Conservation (phyloP, 2,113 vertebrate species). For the Baryphthengus martii region DNA sequence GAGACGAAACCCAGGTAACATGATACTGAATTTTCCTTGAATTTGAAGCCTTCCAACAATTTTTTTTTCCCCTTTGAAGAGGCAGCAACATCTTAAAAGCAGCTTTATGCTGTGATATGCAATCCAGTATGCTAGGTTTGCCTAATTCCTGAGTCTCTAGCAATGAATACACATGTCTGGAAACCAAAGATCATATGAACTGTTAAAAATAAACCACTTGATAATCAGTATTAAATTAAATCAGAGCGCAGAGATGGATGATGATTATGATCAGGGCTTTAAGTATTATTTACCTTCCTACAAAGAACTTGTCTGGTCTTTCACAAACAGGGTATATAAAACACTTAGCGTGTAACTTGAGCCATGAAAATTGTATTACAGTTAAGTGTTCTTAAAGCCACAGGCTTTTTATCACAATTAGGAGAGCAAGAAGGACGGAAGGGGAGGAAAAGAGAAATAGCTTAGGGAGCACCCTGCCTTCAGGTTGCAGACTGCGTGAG, state of each 20-base stretch:
- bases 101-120: neutral
- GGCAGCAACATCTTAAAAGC: neutral
- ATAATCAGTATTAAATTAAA: slow-evolving; percentile 14
- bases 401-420: slow-evolving; percentile 43
- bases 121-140: neutral
- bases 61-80: neutral
- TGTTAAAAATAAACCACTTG: slow-evolving; percentile 19
- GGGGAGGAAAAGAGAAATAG: neutral
- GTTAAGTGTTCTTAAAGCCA: slow-evolving; percentile 55
- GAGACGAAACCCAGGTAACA: neutral
- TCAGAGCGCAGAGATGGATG: neutral
- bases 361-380: slow-evolving; percentile 52
- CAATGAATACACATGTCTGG: neutral
- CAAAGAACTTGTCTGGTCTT: slow-evolving; percentile 55
- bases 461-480: neutral
- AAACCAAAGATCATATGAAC: neutral
- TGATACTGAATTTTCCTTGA: neutral
- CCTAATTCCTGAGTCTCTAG: neutral
- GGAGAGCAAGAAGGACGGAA: neutral
- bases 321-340: slow-evolving; percentile 35
- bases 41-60: neutral
- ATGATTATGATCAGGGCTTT: neutral
- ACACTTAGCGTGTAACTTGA: slow-evolving; percentile 53
- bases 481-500: neutral
- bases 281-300: slow-evolving; percentile 60